phyloP scores from a whole-genome alignment of 2,797 vertebrate genomes.

The Triplophysa yarkandensis region DNA sequence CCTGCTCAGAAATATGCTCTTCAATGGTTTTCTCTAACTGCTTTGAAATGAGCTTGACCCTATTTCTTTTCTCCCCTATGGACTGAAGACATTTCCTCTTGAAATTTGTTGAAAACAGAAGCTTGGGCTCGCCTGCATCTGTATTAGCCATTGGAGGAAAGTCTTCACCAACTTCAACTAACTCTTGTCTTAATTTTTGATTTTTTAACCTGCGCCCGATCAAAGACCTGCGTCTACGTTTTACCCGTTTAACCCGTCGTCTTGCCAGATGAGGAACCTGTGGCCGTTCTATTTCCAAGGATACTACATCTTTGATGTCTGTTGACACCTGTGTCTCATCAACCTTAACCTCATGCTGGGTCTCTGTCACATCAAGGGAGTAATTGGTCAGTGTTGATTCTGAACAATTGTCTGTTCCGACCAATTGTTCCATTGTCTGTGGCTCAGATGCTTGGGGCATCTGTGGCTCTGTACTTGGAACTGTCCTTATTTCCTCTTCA shows the following conservation, averaged over 20 bases:
- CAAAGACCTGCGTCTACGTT: conserved; percentile 73
- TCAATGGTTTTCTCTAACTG: conserved; percentile 74
- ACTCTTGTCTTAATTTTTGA: conserved; percentile 60
- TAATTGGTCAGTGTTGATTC: conserved; percentile 57
- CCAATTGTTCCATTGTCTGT: conserved; percentile 38
- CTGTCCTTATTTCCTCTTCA: conserved; percentile 61
- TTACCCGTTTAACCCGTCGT: conserved; percentile 65
- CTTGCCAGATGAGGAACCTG: conserved; percentile 37
- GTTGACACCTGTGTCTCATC: conserved; percentile 66
- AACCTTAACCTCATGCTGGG: conserved; percentile 63
- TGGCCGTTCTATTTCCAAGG: conserved; percentile 53
- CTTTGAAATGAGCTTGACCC: conserved; percentile 72
- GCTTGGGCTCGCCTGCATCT: conserved; percentile 59
- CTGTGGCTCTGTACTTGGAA: conserved; percentile 62
- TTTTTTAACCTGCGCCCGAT: conserved; percentile 75
- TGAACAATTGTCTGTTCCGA: too few relatives aligned
- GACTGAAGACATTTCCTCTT: conserved; percentile 67
- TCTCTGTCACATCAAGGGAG: conserved; percentile 22
- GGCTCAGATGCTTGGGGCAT: conserved; percentile 56
- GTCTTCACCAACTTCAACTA: conserved; percentile 59
- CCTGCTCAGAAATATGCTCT: conserved; percentile 69
- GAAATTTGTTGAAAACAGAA: conserved; percentile 73
- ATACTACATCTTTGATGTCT: conserved; percentile 66
- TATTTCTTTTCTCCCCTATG: conserved; percentile 72
- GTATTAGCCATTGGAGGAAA: conserved; percentile 41